These are phyloP conservation scores for Mesembrinibis cayennensis DNA, from an alignment of 2,113 vertebrate species.

Conservation along the genomic window DNA sequence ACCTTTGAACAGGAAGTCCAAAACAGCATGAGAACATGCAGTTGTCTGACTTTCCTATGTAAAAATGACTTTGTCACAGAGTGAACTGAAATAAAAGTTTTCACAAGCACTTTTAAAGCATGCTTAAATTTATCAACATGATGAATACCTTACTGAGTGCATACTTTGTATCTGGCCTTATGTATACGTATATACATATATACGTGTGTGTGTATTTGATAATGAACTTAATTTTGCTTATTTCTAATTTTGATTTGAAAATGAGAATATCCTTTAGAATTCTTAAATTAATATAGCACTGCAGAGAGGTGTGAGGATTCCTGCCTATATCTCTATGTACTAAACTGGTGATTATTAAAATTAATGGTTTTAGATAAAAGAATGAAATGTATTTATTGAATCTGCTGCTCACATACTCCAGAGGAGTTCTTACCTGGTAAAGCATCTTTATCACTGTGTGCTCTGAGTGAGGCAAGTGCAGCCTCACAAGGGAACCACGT, in stretches of 20 bases:
- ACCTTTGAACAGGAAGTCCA: neutral
- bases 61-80: neutral
- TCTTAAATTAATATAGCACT: neutral
- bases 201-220: neutral
- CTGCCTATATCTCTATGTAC: neutral
- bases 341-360: neutral
- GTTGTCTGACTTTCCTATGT: neutral
- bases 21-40: neutral
- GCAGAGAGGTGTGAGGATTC: neutral
- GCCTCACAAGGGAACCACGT: fast-evolving
- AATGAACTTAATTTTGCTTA: neutral
- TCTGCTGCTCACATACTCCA: neutral
- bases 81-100: neutral
- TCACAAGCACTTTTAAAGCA: neutral
- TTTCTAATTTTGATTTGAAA: neutral
- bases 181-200: neutral
- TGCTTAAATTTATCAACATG: neutral
- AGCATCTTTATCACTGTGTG: neutral
- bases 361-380: neutral
- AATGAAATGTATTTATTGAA: neutral
- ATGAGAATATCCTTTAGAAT: neutral
- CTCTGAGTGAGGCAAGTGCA: neutral
- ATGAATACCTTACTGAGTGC: neutral
- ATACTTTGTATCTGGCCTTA: neutral
- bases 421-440: neutral